Base-by-base conservation (phyloP, 2,888 invertebrate genomes). In the Kryphioiulus occultus region DNA sequence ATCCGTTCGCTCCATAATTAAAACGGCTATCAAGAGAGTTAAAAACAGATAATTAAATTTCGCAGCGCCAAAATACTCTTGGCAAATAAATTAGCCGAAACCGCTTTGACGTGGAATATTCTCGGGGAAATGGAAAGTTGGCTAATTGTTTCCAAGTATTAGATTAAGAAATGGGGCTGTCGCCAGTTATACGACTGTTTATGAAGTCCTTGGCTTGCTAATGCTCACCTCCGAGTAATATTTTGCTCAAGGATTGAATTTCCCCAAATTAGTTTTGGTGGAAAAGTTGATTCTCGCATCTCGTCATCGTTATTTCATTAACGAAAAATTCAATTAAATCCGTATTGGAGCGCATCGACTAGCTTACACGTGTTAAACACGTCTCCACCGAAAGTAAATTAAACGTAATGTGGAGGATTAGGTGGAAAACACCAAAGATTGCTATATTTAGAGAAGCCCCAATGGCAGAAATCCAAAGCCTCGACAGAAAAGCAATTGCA, bases 281-380 rank as follows among this genome's bases (percentile, higher is more conserved):
- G 0, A 30, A 78, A 78, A 68, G 59, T 22, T 26, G 59, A 68
- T 68, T 68, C 59, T 68, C 78, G 30, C 78, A 30, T 26, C 78
- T 78, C 30, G 26, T 78, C 78, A 78, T 78, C 78, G 78, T 78
- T 78, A 78, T 78, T 78, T 78, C 78, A 78, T 78, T 78, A 78
- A 22, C 78, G 78, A 78, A 78, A 78, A 78, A 78, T 78, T 78
- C 78, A 78, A 78, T 78, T 78, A 78, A 78, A 78, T 26, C 30
- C 12, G 59, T 59, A 59, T 53, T 53, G 53, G 53, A 17, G 53
- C 53, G n/a, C 53, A 53, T 59, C 59, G 59, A 59, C 22, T 78
- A 15, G 78, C 78, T 78, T 78, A 78, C 78, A 78, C 78, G 78
- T 78, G 78, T 78, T 78, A 78, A 78, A 78, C 78, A 78, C 78